Base-by-base conservation (phyloP, 2,113 vertebrate species). In the Otus sunia region DNA sequence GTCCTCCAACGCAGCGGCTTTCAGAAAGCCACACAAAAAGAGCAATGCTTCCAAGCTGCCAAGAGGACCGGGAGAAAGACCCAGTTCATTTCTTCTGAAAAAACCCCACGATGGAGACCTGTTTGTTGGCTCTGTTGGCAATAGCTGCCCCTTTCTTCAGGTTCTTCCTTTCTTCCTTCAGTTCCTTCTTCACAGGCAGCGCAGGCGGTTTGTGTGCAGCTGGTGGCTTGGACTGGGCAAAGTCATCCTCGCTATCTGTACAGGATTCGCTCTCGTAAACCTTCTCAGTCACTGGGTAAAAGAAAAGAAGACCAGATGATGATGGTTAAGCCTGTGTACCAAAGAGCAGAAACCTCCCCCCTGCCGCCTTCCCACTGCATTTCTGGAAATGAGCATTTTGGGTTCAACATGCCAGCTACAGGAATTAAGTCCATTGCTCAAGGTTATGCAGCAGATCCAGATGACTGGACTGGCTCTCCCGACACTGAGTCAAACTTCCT, bases 81-180 rank as follows among this genome's bases (percentile, higher is more conserved):
- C 52, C 66, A 52, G 77, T 6, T 99, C 97, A 99, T 88, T 99
- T 99, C 98, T 98, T 99, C 37, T 98, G 99, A 93, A 99, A 99
- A 83, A 99, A 99, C 5, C 99, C 99, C 97, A 98, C 98, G 87
- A 99, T 99, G 47, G 99, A 99, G 15, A 98, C 98, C 93, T 99
- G 99, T 93, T 99, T 99, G 14, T 97, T 97, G 91, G 97, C 96
- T 97, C 98, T 99, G 92, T 66, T 98, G 52, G 96, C 67, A 18
- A 94, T 74, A 5, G 97, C 81, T 7, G 98, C 56, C 9, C 96
- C 95, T 96, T 98, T 99, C 97, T 98, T 99, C n/a, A 90, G 86
- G 78, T 77, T 97, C 79, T 98, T 99, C 75, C 64, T 96, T 73
- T 99, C 98, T 3, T 99, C 98, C 49, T 97, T 98, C 21, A 96